Conservation (phyloP, 2,113 vertebrate genomes). For the Calyptomena viridis region DNA sequence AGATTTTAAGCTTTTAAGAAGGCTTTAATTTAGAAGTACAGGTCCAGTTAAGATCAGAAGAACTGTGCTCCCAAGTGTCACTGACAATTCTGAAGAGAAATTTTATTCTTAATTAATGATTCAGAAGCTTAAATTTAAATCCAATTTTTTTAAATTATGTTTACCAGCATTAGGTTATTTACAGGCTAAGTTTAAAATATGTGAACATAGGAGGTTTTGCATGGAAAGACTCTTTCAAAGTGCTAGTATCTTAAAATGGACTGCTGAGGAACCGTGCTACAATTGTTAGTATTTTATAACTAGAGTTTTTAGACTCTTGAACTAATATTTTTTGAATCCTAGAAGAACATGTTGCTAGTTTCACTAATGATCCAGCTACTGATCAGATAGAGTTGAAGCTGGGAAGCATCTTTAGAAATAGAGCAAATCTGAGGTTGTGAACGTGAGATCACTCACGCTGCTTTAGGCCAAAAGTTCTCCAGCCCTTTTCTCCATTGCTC, state of each 20-base stretch:
- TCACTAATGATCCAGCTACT: neutral
- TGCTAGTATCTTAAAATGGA: neutral
- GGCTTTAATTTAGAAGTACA: neutral
- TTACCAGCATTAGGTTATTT: neutral
- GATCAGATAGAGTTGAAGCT: neutral
- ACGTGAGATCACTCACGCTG: rapidly evolving
- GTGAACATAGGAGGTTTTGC: neutral
- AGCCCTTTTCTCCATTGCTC: neutral
- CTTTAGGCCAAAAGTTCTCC: neutral
- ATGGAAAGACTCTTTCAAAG: neutral
- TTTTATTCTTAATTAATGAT: neutral
- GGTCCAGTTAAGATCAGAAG: neutral
- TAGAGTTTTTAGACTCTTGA: neutral
- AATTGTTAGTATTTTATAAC: neutral
- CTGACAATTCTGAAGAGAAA: neutral
- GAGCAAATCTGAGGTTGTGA: neutral
- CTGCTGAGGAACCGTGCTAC: neutral
- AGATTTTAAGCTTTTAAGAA: neutral
- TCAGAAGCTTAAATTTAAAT: neutral
- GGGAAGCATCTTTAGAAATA: neutral
- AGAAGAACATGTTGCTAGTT: neutral
- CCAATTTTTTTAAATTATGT: neutral
- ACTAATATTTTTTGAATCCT: neutral
- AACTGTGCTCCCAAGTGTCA: neutral
- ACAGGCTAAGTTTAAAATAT: neutral